Conservation (phyloP, 2,113 vertebrate genomes). For the Ranitomeya variabilis region DNA sequence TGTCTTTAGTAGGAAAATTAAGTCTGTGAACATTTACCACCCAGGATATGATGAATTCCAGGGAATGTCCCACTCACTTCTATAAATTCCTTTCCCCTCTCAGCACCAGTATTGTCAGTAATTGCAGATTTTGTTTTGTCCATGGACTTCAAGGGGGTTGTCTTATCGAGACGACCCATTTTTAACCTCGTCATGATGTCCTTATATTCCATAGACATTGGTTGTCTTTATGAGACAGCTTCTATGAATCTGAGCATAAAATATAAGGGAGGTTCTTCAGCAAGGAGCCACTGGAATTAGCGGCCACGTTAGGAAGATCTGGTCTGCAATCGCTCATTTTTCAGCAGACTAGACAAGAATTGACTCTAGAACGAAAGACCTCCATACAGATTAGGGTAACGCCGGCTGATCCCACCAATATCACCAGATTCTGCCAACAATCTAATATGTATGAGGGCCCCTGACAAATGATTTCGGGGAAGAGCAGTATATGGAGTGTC, state of each 20-base stretch:
- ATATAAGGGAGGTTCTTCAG: not conserved
- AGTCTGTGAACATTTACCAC: constrained; percentile 50
- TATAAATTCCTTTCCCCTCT: constrained; percentile 32
- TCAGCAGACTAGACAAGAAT: not conserved
- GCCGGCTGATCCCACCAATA: too few relatives aligned
- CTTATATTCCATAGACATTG: not conserved
- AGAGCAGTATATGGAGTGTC: too few relatives aligned
- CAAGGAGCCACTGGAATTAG: too few relatives aligned
- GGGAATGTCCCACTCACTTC: constrained; percentile 51
- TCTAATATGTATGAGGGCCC: too few relatives aligned
- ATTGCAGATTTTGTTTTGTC: not conserved
- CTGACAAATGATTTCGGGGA: too few relatives aligned
- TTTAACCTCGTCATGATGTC: not conserved
- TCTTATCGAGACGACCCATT: not conserved
- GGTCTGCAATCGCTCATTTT: not conserved
- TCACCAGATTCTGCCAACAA: too few relatives aligned
- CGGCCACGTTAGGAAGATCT: not conserved
- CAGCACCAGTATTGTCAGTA: not conserved
- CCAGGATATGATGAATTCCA: constrained; percentile 50
- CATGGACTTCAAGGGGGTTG: not conserved
- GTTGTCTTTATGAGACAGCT: not conserved
- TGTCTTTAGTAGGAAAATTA: constrained; percentile 44
- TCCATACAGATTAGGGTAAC: too few relatives aligned
- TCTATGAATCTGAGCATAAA: not conserved
- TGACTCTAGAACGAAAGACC: not conserved